A percentile compares a stretch with the other conserved stretches of the same genome.
Evolutionary conservation across 2,797 vertebrate species (phyloP).

Genomic region (Taeniopygia guttata): DNA sequence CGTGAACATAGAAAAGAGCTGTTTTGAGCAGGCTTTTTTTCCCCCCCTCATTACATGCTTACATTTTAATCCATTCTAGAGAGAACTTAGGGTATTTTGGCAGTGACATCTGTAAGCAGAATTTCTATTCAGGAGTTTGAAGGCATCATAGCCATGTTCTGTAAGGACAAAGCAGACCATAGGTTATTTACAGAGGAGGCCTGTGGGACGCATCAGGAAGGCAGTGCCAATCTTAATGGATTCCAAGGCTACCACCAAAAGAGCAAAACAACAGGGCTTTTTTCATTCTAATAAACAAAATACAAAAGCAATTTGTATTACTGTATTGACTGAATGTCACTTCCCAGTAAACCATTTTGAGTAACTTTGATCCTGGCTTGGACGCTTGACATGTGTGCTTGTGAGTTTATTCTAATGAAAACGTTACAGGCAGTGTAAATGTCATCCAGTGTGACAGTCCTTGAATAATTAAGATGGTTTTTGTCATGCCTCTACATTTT

Average conservation of each 20-base stretch:
- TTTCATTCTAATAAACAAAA: neutral
- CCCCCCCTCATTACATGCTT: neutral
- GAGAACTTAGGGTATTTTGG: neutral
- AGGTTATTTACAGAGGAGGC: neutral
- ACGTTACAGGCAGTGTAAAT: neutral
- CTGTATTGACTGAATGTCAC: neutral
- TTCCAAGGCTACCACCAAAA: neutral
- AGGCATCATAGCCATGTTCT: neutral
- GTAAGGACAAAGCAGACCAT: neutral
- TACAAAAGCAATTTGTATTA: accelerated
- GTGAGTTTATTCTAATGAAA: neutral
- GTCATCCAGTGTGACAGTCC: neutral
- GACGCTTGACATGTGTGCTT: neutral
- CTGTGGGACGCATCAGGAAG: neutral
- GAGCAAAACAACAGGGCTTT: neutral
- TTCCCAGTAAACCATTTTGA: neutral
- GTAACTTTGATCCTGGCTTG: neutral
- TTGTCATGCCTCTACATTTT: neutral
- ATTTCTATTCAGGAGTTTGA: neutral
- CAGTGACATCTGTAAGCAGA: constrained; percentile 16
- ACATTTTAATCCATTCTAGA: neutral
- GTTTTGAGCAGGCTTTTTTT: constrained; percentile 1
- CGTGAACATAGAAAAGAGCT: constrained; percentile 17
- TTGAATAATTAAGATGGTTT: neutral
- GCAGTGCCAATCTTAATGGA: neutral